Conservation (phyloP, 2,888 invertebrate genomes). For the Criorhina ranunculi region DNA sequence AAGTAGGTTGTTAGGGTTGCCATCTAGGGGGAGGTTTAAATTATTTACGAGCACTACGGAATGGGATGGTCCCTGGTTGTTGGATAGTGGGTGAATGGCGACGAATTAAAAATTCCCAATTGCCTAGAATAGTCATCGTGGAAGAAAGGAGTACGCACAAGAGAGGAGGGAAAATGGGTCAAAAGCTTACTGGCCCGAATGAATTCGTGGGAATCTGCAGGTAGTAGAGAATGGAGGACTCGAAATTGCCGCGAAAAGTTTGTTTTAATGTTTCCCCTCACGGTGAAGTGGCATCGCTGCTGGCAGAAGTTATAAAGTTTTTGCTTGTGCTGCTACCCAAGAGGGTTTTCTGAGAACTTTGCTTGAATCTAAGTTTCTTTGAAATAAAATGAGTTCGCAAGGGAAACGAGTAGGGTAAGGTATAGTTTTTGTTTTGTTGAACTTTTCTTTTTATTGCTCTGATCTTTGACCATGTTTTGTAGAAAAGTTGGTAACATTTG, state of each 20-base stretch:
- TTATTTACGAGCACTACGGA: slow-evolving; percentile 48
- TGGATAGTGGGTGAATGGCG: neutral
- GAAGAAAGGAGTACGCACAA: neutral
- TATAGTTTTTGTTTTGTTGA: neutral
- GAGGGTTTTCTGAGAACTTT: slow-evolving; percentile 3
- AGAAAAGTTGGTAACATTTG: neutral
- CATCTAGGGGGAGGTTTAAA: slow-evolving; percentile 46
- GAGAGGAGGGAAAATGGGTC: slow-evolving; percentile 55
- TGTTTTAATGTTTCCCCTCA: neutral
- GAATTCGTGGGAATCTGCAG: slow-evolving; percentile 47
- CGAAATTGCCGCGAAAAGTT: neutral
- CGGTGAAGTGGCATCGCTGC: neutral
- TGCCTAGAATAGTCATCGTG: slow-evolving; percentile 17
- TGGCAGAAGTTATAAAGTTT: slow-evolving; percentile 2
- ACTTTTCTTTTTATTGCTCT: slow-evolving; percentile 6
- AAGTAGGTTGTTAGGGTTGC: slow-evolving; percentile 66
- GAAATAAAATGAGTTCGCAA: slow-evolving; percentile 11
- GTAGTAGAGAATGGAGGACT: neutral
- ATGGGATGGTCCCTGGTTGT: neutral
- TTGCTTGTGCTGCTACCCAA: neutral
- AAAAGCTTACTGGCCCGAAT: slow-evolving; percentile 72
- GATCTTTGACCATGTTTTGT: slow-evolving; percentile 12
- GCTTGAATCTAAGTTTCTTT: slow-evolving; percentile 17
- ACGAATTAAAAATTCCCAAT: slow-evolving; percentile 66
- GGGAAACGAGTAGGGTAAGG: neutral